phyloP scores from a whole-genome alignment of 2,113 vertebrate species.

The Phrynosoma platyrhinos region DNA sequence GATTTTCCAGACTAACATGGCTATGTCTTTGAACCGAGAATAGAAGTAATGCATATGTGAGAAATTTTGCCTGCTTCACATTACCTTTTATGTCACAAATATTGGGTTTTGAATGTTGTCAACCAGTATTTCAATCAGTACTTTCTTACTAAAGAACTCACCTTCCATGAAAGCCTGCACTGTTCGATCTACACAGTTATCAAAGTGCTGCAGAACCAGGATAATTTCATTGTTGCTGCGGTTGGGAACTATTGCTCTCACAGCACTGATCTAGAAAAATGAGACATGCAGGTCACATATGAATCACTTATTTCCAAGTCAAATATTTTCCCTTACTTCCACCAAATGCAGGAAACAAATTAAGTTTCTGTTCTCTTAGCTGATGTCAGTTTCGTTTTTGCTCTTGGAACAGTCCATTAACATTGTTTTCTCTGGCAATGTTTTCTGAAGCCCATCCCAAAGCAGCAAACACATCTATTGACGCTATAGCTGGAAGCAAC shows the following conservation, averaged over 20 bases:
- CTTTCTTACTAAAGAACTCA: conserved; percentile 53
- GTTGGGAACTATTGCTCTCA: conserved; percentile 94
- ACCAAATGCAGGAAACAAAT: neutral
- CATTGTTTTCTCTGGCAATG: conserved; percentile 21
- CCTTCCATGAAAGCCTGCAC: conserved; percentile 98
- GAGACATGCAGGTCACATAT: neutral
- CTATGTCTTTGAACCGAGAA: neutral
- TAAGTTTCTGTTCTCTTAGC: conserved; percentile 26
- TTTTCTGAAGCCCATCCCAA: conserved; percentile 23
- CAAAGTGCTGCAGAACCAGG: conserved; percentile 94
- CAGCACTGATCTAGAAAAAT: conserved; percentile 86
- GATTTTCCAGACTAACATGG: no score
- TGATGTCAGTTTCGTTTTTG: conserved; percentile 24
- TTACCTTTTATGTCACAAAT: neutral
- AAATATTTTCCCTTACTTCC: neutral
- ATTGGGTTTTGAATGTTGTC: neutral
- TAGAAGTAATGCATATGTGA: neutral
- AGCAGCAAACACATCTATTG: neutral
- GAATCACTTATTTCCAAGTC: neutral
- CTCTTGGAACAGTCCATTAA: conserved; percentile 18
- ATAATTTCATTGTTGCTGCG: conserved; percentile 98
- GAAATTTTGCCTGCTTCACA: neutral
- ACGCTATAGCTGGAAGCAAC: neutral
- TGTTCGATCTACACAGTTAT: conserved; percentile 92
- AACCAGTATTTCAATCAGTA: accelerated